phyloP scores from a whole-genome alignment of 2,797 vertebrate species.

The Aulostomus chinensis region DNA sequence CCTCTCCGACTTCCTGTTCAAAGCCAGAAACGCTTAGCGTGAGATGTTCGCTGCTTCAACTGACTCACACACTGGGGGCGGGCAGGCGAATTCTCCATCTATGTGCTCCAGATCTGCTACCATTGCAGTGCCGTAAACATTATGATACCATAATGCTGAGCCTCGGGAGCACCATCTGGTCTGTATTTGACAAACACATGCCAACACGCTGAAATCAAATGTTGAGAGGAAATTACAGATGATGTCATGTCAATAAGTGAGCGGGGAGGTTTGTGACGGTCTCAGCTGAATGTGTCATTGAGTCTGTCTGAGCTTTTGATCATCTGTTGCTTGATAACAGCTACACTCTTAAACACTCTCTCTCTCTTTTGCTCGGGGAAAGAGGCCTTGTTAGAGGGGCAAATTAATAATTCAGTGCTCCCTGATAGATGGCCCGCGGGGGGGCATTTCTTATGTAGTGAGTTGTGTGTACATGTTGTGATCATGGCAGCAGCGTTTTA shows the following conservation, averaged over 20 bases:
- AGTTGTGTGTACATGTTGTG: slow-evolving; percentile 24
- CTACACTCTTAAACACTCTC: slow-evolving; percentile 15
- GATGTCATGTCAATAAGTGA: slow-evolving; percentile 66
- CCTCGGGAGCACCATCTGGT: slow-evolving; percentile 67
- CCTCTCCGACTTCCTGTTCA: neutral
- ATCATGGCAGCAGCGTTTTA: slow-evolving; percentile 42
- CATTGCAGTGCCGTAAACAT: slow-evolving; percentile 52
- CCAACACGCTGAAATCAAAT: slow-evolving; percentile 59
- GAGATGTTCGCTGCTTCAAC: slow-evolving; percentile 6
- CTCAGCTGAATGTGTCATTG: slow-evolving; percentile 57
- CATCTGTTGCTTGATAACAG: slow-evolving; percentile 56
- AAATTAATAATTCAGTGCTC: slow-evolving; percentile 65
- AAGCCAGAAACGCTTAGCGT: slow-evolving; percentile 22
- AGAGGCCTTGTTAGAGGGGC: slow-evolving; percentile 38
- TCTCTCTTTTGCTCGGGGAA: slow-evolving; percentile 9
- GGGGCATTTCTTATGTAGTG: slow-evolving; percentile 19
- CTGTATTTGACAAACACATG: slow-evolving; percentile 59
- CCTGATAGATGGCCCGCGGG: slow-evolving; percentile 43
- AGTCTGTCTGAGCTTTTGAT: slow-evolving; percentile 24
- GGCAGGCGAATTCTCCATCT: slow-evolving; percentile 7
- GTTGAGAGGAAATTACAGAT: slow-evolving; percentile 56
- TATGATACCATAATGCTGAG: slow-evolving; percentile 46
- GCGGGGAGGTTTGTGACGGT: slow-evolving; percentile 35
- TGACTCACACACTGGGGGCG: slow-evolving; percentile 2
- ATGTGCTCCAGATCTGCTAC: slow-evolving; percentile 51